Evolutionary conservation across 2,888 invertebrate species (phyloP), one percentile per base, ranked within the genome.

Genomic region (Blastobasis adustella): DNA sequence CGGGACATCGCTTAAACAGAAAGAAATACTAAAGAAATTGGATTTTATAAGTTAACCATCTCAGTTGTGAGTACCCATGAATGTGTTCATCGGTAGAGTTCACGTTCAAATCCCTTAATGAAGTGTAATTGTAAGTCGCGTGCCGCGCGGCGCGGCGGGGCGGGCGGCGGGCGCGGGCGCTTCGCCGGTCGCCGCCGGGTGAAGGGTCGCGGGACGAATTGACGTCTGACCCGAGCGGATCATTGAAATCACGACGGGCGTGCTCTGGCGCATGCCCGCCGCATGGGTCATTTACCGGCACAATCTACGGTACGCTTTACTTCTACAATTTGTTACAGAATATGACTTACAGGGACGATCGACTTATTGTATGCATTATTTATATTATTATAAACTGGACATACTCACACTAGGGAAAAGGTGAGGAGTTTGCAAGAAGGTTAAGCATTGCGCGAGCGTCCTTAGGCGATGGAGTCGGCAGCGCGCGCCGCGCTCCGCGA

Each of bases 141-240:
- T 9, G 49, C 51, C 49, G 23, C 40, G 43, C 39, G 48, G 49
- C 54, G 57, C 56, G 55, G 54, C 58, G 56, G 56, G 55, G 67
- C 71, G 71, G 70, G 73, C 66, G 65, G 23, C 23, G 23, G 23
- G 23, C 23, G 23, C 23, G 23, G 23, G 23, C 23, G 23, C 23
- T 23, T 23, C 23, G 23, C 23, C 23, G 23, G 23, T 23, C 23
- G 23, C 23, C 23, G 23, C 23, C 23, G 23, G 23, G 23, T 23
- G 23, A 23, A 23, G 23, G 23, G 23, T 23, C 23, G 23, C 23
- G 23, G 23, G 59, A 61, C 69, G 63, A 74, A 74, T 77, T 80
- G 74, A 75, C 79, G 63, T 66, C 73, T 82, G 77, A 81, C 79
- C 79, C 57, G 63, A 62, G 23, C 65, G 73, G 73, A 78, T 79